Base-by-base conservation (phyloP, 37 sponge, comb jelly and placozoan species). In the Diacarnus erythraeanus region DNA sequence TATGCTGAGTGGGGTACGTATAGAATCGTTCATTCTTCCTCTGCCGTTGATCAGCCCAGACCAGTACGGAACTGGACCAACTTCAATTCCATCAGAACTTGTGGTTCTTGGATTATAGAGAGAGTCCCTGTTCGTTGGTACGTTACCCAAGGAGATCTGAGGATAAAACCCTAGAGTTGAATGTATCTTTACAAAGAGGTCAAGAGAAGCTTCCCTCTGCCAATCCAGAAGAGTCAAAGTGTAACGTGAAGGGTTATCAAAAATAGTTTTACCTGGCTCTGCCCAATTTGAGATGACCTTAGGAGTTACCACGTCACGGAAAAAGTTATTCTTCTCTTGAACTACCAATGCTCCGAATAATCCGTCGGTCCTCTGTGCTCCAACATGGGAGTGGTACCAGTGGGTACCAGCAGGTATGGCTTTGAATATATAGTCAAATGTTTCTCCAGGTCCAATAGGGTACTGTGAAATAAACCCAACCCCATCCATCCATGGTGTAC, bases 321-420 rank as follows among this genome's bases (percentile, higher is more conserved):
- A 35, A 38, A 26, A 0, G 33, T 4, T 30, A 30, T 31, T 22
- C 5, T 42, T 35, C 31, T 63, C 64, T 23, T 15, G 64, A 29
- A 93, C 80, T 65, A 93, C 74, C 20, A 93, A 64, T 30, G 89
- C 83, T 47, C 93, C 93, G 59, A 82, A 88, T 30, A 85, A 74
- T 37, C 93, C 93, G 42, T 88, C 89, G 29, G 93, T 83, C 57
- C 89, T 57, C 59, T 93, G 89, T 42, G 86, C 71, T 3, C 89
- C 89, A 47, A 61, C 74, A 72, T 93, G 93, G 23, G 93, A 81
- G 63, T 93, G 93, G 68, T 93, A 93, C 93, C 93, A 93, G 80
- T 81, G 82, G n/a, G 93, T 93, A 0, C 93, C 93, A 74, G 86
- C 36, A 27, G 80, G 86, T 22, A 29, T 70, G 27, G 89, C 89